A percentile compares a stretch with the other conserved stretches of the same genome.
These are phyloP conservation scores for Xylophagus ater DNA, from an alignment of 2,888 invertebrate species.

Conservation along the genomic window DNA sequence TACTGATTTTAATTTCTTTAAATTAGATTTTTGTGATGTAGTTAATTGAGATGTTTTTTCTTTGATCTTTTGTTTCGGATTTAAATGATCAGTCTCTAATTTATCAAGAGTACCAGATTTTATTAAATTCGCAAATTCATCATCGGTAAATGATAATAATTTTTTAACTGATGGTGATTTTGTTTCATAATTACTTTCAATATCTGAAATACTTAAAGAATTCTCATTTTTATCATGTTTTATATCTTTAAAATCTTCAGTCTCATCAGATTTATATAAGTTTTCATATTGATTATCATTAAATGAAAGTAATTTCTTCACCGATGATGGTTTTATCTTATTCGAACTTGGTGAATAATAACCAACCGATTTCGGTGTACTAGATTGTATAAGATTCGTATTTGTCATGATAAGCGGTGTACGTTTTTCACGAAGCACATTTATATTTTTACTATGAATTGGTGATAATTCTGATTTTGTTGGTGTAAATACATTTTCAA, in stretches of 20 bases:
- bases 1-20: too few species aligned
- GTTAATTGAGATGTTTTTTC: too few species aligned
- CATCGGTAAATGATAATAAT: constrained; percentile 14
- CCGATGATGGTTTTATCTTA: constrained; percentile 8
- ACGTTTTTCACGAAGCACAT: constrained; percentile 7
- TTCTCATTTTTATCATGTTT: constrained; percentile 2
- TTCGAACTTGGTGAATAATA: background rate
- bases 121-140: constrained; percentile 10
- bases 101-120: too few species aligned
- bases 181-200: too few species aligned
- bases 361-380: constrained; percentile 14
- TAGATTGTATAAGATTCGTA: constrained; percentile 10
- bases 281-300: constrained; percentile 12
- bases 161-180: constrained; percentile 14
- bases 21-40: too few species aligned
- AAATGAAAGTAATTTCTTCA: constrained; percentile 15
- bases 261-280: constrained; percentile 2
- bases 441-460: constrained; percentile 7
- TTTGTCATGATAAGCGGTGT: constrained; percentile 10
- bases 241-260: too few species aligned
- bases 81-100: too few species aligned
- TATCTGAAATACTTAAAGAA: too few species aligned
- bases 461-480: constrained; percentile 7
- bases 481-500: constrained; percentile 11
- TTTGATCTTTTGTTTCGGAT: too few species aligned